Percentiles rank a stretch among this genome's conserved stretches.
Evolutionary conservation across 2,797 vertebrate genomes (phyloP).

Genomic region (Rallus crepitans): DNA sequence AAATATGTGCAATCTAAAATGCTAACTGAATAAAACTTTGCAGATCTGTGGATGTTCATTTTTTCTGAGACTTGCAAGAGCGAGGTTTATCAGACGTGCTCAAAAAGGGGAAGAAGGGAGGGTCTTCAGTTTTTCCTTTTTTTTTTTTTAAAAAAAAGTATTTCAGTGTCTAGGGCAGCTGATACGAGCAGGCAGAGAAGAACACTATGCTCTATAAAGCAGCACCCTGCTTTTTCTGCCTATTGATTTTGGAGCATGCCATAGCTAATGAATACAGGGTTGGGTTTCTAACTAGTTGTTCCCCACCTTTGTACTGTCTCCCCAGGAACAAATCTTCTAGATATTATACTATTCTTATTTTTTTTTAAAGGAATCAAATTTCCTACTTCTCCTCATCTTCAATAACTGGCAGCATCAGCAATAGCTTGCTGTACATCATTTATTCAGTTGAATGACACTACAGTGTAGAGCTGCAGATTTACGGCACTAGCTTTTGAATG

Average conservation of each 20-base stretch:
- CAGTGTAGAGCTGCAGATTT: not conserved
- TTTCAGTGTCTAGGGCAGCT: not conserved
- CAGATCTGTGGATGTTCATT: not conserved
- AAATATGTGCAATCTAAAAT: conserved; percentile 30
- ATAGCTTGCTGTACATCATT: not conserved
- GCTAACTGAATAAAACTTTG: conserved; percentile 16
- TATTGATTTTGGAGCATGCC: not conserved
- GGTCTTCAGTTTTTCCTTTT: not conserved
- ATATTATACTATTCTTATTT: not conserved
- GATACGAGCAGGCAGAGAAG: not conserved
- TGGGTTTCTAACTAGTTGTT: not conserved
- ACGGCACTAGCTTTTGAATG: not conserved
- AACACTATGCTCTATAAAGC: not conserved
- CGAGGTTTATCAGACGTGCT: not conserved
- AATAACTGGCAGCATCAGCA: not conserved
- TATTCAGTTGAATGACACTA: not conserved
- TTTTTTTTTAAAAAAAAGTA: not conserved
- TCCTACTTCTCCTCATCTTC: not conserved
- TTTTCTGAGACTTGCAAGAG: conserved; percentile 10
- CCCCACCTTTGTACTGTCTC: not conserved
- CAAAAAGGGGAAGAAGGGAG: no score
- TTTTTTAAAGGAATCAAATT: not conserved
- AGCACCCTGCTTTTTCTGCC: not conserved
- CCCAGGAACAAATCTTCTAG: not conserved
- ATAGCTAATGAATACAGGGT: not conserved